These are phyloP conservation scores for Portevinia maculata DNA, from an alignment of 2,888 invertebrate species.

Conservation along the genomic window DNA sequence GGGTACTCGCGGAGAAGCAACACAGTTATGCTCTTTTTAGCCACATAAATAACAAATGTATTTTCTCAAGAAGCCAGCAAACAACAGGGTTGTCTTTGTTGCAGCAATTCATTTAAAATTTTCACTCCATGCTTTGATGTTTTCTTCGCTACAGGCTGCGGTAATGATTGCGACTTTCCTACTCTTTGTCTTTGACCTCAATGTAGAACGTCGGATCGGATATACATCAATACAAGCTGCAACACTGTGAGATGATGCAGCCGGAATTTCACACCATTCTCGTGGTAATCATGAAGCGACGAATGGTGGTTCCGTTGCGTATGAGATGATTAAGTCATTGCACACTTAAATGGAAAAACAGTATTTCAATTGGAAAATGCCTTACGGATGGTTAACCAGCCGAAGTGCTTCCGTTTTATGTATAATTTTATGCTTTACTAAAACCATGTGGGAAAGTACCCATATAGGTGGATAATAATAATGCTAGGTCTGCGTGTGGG, in stretches of 20 bases:
- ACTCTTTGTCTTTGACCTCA: conserved; percentile 49
- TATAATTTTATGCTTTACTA: conserved; percentile 14
- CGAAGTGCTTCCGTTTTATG: conserved; percentile 31
- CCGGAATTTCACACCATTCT: conserved; percentile 26
- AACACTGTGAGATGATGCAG: conserved; percentile 28
- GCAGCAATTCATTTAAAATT: conserved; percentile 4
- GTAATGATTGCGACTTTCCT: conserved; percentile 8
- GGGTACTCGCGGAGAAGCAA: background rate
- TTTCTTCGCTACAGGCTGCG: background rate
- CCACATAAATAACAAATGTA: background rate
- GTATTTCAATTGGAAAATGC: conserved; percentile 14
- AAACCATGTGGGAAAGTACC: conserved; percentile 1
- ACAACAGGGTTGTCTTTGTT: background rate
- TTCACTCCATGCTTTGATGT: background rate
- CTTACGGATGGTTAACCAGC: conserved; percentile 16
- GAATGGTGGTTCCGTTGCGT: background rate
- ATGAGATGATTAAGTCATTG: conserved; percentile 46
- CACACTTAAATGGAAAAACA: conserved; percentile 2
- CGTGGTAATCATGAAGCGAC: background rate
- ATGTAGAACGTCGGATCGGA: conserved; percentile 25
- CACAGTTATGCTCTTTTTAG: background rate
- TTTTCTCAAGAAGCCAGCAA: background rate
- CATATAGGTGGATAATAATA: conserved; percentile 11
- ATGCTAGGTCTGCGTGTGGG: background rate
- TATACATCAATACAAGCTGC: conserved; percentile 6